Percentiles rank a stretch among this genome's conserved stretches.
phyloP scores from a whole-genome alignment of 37 sponge, comb jelly and placozoan species.

The Eunapius fragilis region DNA sequence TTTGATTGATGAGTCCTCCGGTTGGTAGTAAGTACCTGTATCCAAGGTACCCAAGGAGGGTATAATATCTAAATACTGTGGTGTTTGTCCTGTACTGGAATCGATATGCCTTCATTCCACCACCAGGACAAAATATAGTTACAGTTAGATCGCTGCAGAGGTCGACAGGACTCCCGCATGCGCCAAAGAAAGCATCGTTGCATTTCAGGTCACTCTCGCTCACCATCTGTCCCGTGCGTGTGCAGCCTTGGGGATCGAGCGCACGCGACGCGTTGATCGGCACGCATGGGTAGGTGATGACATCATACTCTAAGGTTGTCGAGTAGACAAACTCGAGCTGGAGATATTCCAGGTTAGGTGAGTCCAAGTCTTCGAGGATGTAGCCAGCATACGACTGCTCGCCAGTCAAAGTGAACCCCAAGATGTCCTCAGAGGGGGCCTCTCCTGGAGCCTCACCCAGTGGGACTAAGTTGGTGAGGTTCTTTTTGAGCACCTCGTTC shows the following conservation, averaged over 20 bases:
- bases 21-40: conserved; percentile 42
- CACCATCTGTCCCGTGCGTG: not conserved
- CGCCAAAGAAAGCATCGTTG: conserved; percentile 48
- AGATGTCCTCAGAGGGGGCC: conserved; percentile 42
- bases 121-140: conserved; percentile 37
- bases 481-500: conserved; percentile 43
- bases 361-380: conserved; percentile 54
- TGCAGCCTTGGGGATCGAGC: conserved; percentile 43
- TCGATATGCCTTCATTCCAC: conserved; percentile 44
- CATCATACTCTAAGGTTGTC: conserved; percentile 35
- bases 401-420: conserved; percentile 30
- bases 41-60: conserved; percentile 66
- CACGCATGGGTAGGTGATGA: conserved; percentile 62
- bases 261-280: not conserved
- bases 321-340: conserved; percentile 39
- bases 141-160: conserved; percentile 69
- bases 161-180: conserved; percentile 46
- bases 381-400: conserved; percentile 77
- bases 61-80: conserved; percentile 41
- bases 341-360: conserved; percentile 43
- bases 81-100: conserved; percentile 45
- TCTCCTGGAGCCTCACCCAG: conserved; percentile 81
- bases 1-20: conserved; percentile 35
- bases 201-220: conserved; percentile 23
- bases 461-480: conserved; percentile 36